Conservation (phyloP, 2,113 vertebrate species). For the Bungarus multicinctus region DNA sequence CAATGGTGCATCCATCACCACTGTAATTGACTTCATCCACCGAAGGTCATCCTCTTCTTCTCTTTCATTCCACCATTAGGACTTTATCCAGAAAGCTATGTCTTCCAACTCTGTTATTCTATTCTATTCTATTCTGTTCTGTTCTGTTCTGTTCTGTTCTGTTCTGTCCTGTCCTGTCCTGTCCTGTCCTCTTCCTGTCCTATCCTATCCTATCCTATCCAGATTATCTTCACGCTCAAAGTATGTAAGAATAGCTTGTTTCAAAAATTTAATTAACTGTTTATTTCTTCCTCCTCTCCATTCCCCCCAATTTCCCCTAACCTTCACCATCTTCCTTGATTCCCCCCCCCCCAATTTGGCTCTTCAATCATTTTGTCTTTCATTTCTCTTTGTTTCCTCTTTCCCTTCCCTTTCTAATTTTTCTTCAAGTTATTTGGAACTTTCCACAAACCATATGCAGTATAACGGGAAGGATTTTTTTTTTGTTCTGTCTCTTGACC, state of each 20-base stretch:
- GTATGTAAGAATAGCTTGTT: not conserved
- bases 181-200: too few species aligned
- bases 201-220: too few species aligned
- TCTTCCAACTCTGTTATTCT: too few species aligned
- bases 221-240: not conserved
- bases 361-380: not conserved
- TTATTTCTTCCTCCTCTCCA: not conserved
- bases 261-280: not conserved
- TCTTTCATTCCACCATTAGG: not conserved
- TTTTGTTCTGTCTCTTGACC: not conserved
- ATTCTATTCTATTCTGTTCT: too few species aligned
- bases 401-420: not conserved
- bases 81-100: not conserved
- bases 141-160: too few species aligned
- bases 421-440: not conserved
- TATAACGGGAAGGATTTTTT: not conserved
- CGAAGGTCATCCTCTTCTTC: not conserved
- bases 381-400: not conserved
- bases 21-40: not conserved
- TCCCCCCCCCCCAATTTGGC: not conserved
- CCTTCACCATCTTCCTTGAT: not conserved
- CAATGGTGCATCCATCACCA: not conserved
- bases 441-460: not conserved
- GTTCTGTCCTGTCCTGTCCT: too few species aligned
- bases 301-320: not conserved